phyloP scores from a whole-genome alignment of 1,140 invertebrate species.

The Zophobas morio region DNA sequence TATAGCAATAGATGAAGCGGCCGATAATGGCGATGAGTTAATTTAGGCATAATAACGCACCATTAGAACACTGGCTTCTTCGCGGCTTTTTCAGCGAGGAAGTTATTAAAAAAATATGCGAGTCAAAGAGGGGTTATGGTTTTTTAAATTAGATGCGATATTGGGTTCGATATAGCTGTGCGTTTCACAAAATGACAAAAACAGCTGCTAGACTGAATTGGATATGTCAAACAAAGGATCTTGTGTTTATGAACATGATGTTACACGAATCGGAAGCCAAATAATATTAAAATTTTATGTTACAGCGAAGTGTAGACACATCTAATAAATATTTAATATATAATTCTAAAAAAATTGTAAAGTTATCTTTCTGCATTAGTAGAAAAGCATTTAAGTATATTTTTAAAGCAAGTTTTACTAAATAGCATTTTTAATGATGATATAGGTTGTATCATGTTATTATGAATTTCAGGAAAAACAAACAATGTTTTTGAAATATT shows the following conservation, averaged over 20 bases:
- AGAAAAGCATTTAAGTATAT: too few species aligned
- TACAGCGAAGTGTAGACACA: not conserved
- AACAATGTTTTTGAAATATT: too few species aligned
- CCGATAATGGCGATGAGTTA: constrained; percentile 7
- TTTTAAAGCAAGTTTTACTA: too few species aligned
- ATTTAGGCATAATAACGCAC: constrained; percentile 7
- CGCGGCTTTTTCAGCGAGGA: too few species aligned
- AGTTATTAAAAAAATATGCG: too few species aligned
- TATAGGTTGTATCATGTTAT: too few species aligned
- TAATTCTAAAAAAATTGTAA: too few species aligned
- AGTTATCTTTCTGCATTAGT: too few species aligned
- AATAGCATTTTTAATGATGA: too few species aligned
- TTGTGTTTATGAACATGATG: not conserved
- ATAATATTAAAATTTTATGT: not conserved
- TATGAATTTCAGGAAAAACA: too few species aligned
- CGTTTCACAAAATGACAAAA: constrained; percentile 7
- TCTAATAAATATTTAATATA: too few species aligned
- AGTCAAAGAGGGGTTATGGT: not conserved
- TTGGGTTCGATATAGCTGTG: constrained; percentile 1
- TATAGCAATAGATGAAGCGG: constrained; percentile 12
- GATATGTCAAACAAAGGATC: constrained; percentile 1
- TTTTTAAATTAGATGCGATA: not conserved
- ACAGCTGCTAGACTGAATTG: constrained; percentile 8
- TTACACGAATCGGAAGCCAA: not conserved
- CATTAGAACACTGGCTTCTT: not conserved